Evolutionary conservation across 2,888 invertebrate species (phyloP), one percentile per base, ranked within the genome.

Genomic region (Pocota personata): DNA sequence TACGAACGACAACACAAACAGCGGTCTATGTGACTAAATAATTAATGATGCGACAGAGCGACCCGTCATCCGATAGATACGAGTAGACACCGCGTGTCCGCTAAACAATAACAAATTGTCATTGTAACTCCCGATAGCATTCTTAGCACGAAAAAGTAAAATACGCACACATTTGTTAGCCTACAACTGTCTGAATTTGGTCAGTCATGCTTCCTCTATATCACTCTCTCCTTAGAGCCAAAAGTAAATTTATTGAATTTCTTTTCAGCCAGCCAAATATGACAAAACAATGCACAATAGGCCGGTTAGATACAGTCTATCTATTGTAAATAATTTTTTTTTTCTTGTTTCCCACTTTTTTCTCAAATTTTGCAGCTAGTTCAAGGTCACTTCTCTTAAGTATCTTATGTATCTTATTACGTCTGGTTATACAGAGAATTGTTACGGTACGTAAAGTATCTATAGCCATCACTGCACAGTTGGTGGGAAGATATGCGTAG

Each of bases 351-450:
- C 30, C 16, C 14, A 46, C 32, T 48, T 62, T 48, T 62, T 62
- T 80, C 57, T 84, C 80, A 50, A 69, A 84, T 84, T 80, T 84
- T 75, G 75, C 69, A 75, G 84, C 69, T 84, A 84, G 84, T 84
- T 84, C 84, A 84, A 84, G 84, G 84, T 80, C 62, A 60, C 27
- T 12, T 27, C 48, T 67, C 64, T 27, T 14, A 30, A 40, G 43
- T 55, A 71, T 64, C 71, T 72, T 14, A 52, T 30, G 57, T 72
- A 72, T 79, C 57, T 35, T 32, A 60, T 80, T 73, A 66, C 73
- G 72, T 76, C 82, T 76, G 50, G 60, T 52, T 62, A 12, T 7
- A 12, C 19, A 2, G 46, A 62, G 40, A 60, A 62, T 60, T 24
- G 60, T 43, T 46, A 71, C 46, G 32, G 32, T 66, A 64, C 32